A percentile compares a stretch with the other conserved stretches of the same genome.
Evolutionary conservation across 2,888 invertebrate genomes (phyloP).

Genomic region (Ditula angustiorana): DNA sequence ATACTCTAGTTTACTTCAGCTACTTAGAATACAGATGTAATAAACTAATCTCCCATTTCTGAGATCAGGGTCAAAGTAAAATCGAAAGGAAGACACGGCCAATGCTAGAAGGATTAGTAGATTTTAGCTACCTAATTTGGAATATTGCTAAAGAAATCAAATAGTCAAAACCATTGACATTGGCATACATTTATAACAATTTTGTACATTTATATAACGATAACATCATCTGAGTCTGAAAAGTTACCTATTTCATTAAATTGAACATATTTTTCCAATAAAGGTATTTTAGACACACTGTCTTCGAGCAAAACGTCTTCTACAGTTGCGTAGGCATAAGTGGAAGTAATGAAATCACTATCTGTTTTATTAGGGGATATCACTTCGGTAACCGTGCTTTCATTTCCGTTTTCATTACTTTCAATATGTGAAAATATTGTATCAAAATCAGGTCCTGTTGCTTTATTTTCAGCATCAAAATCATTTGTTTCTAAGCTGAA

Average conservation of each 20-base stretch:
- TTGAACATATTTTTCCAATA: background rate
- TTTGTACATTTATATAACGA: background rate
- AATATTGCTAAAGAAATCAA: conserved; percentile 40
- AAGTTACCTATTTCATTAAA: background rate
- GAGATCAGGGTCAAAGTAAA: too few relatives aligned
- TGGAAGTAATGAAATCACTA: background rate
- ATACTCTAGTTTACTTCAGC: too few relatives aligned
- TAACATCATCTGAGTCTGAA: background rate
- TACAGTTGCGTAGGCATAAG: background rate
- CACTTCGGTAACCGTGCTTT: background rate
- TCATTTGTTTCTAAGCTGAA: conserved; percentile 1
- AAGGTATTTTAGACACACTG: background rate
- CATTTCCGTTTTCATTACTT: background rate
- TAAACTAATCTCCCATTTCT: too few relatives aligned
- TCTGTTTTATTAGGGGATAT: background rate
- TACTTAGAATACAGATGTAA: too few relatives aligned
- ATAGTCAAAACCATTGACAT: background rate
- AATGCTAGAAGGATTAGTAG: too few relatives aligned
- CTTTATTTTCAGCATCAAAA: background rate
- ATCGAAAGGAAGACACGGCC: too few relatives aligned
- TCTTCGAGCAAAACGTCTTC: background rate
- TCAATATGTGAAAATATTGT: background rate
- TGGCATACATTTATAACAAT: too few relatives aligned
- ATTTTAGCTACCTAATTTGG: conserved; percentile 3
- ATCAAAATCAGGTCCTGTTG: conserved; percentile 11